Conservation (phyloP, 1,140 invertebrate species). For the Rhizoglyphus robini region DNA sequence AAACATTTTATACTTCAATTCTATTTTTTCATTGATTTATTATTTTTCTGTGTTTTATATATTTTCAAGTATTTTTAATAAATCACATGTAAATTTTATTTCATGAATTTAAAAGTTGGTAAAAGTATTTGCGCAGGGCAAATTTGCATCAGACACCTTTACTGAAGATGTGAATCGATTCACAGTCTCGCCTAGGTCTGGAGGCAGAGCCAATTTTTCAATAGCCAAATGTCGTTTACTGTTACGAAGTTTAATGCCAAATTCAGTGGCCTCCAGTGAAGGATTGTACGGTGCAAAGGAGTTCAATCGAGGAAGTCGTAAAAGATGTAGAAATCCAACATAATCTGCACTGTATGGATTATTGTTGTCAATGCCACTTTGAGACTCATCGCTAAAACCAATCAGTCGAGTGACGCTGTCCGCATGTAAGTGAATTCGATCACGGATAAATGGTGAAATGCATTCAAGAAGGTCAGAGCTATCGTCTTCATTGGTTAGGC, state of each 20-base stretch:
- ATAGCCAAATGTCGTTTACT: conserved; percentile 3
- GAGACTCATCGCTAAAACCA: neutral
- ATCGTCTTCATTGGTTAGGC: neutral
- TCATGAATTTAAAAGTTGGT: neutral
- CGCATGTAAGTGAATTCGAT: neutral
- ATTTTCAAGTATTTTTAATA: too few species aligned
- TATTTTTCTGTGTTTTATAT: too few species aligned
- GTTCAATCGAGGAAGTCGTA: conserved; percentile 4
- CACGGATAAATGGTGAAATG: neutral
- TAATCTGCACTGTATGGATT: conserved; percentile 9
- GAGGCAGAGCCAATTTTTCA: neutral
- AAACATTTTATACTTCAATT: too few species aligned
- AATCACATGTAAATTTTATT: too few species aligned
- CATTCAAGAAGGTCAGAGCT: neutral
- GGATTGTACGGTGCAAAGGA: conserved; percentile 14
- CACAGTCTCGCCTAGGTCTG: conserved; percentile 9
- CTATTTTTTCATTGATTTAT: too few species aligned
- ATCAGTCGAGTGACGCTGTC: neutral
- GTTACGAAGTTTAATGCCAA: neutral
- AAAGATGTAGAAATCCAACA: conserved; percentile 3
- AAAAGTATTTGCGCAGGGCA: neutral
- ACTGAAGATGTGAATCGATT: conserved; percentile 1
- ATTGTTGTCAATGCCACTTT: neutral
- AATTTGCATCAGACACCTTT: neutral
- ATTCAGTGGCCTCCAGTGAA: neutral